Conservation (phyloP, 2,797 vertebrate genomes). For the Chromis chromis region DNA sequence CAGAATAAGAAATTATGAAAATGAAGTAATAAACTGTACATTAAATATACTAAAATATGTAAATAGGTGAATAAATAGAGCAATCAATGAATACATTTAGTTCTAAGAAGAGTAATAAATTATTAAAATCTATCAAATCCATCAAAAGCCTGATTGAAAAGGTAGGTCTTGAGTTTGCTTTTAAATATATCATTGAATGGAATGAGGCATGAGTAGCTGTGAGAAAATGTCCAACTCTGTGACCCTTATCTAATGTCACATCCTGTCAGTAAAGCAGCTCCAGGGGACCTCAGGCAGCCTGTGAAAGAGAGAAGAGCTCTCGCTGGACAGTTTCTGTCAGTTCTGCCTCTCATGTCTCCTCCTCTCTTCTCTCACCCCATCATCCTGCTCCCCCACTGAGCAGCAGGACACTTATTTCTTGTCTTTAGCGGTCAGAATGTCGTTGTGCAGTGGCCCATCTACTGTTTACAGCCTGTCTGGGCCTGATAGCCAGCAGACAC, state of each 20-base stretch:
- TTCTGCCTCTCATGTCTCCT: conserved; percentile 17
- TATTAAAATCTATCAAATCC: too few relatives aligned
- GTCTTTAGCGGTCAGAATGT: conserved; percentile 24
- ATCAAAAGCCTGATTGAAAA: too few relatives aligned
- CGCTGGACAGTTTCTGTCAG: conserved; percentile 45
- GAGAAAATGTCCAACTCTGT: conserved; percentile 64
- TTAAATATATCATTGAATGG: too few relatives aligned
- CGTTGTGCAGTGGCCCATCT: neutral
- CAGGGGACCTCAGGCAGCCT: conserved; percentile 53
- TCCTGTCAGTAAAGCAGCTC: conserved; percentile 71
- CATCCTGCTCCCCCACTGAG: conserved; percentile 18
- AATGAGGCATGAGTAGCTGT: conserved; percentile 43
- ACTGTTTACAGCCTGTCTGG: neutral
- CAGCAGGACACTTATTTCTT: conserved; percentile 25
- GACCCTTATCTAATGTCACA: conserved; percentile 73
- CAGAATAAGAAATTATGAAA: too few relatives aligned
- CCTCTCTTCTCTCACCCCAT: conserved; percentile 25
- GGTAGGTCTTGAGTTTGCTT: too few relatives aligned
- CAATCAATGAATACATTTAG: too few relatives aligned
- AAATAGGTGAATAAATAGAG: too few relatives aligned
- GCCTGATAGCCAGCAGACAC: neutral
- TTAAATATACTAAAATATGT: too few relatives aligned
- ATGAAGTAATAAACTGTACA: too few relatives aligned
- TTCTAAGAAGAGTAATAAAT: too few relatives aligned
- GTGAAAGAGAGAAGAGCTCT: conserved; percentile 53